These are phyloP conservation scores for Tubulanus polymorphus DNA, from an alignment of 2,888 invertebrate species.

Conservation along the genomic window DNA sequence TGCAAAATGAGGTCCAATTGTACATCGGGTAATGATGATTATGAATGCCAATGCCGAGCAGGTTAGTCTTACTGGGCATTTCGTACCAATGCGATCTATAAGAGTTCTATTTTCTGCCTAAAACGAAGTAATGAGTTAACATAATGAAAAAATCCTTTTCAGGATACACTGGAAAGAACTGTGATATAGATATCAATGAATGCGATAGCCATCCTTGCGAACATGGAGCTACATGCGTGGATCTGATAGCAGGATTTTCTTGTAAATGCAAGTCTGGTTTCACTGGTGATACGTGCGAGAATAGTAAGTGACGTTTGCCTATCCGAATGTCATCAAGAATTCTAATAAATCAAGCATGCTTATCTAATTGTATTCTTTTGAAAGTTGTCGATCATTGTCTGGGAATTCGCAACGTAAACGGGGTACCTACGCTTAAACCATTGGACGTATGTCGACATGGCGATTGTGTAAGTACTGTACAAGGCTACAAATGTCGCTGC, in stretches of 20 bases:
- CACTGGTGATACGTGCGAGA: slow-evolving; percentile 19
- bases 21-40: slow-evolving; percentile 3
- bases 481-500: neutral
- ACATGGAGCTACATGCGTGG: too few species aligned
- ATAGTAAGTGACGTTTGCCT: neutral
- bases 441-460: too few species aligned
- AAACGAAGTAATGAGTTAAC: too few species aligned
- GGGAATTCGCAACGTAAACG: too few species aligned
- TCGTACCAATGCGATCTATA: slow-evolving; percentile 28
- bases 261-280: slow-evolving; percentile 31
- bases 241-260: slow-evolving; percentile 19
- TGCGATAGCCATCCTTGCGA: slow-evolving; percentile 24
- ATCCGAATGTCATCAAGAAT: too few species aligned
- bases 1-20: slow-evolving; percentile 5
- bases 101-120: too few species aligned
- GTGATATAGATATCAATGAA: slow-evolving; percentile 26
- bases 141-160: slow-evolving; percentile 17
- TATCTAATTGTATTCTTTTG: too few species aligned
- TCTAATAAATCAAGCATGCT: too few species aligned
- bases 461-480: neutral
- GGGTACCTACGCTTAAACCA: too few species aligned
- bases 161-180: slow-evolving; percentile 22
- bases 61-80: slow-evolving; percentile 28
- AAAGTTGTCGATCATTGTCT: too few species aligned
- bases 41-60: neutral